A percentile compares a stretch with the other conserved stretches of the same genome.
These are phyloP conservation scores for Alviniconcha strummeri DNA, from an alignment of 2,888 invertebrate genomes.

Conservation along the genomic window DNA sequence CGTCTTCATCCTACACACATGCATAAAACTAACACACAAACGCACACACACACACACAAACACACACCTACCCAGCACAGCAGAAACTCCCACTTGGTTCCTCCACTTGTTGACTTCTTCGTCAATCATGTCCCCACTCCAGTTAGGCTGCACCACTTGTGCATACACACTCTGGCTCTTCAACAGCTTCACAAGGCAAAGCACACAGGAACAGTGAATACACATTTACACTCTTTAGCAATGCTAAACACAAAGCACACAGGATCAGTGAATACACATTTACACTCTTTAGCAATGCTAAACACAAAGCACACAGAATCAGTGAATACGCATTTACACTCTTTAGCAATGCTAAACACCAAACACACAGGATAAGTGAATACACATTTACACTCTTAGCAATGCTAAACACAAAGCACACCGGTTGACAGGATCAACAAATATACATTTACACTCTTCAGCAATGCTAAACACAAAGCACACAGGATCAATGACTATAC, in stretches of 20 bases:
- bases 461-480: not conserved
- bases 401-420: not conserved
- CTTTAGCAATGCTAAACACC: no score
- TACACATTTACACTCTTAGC: no score
- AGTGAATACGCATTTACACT: no score
- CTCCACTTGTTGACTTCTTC: slow-evolving; percentile 45
- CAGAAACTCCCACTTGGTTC: not conserved
- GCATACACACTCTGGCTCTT: slow-evolving; percentile 37
- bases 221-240: no score
- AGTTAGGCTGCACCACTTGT: slow-evolving; percentile 33
- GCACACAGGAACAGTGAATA: no score
- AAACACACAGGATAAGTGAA: no score
- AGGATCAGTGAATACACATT: not conserved
- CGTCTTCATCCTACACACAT: no score
- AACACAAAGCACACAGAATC: not conserved
- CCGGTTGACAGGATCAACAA: not conserved
- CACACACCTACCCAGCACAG: slow-evolving; percentile 30
- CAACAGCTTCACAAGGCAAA: slow-evolving; percentile 38
- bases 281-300: not conserved
- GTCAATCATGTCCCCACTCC: slow-evolving; percentile 30
- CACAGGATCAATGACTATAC: no score
- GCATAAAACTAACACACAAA: no score
- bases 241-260: not conserved
- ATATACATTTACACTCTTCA: no score
- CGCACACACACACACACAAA: no score